phyloP scores from a whole-genome alignment of 2,888 invertebrate genomes.

The Chrysotoxum bicinctum region DNA sequence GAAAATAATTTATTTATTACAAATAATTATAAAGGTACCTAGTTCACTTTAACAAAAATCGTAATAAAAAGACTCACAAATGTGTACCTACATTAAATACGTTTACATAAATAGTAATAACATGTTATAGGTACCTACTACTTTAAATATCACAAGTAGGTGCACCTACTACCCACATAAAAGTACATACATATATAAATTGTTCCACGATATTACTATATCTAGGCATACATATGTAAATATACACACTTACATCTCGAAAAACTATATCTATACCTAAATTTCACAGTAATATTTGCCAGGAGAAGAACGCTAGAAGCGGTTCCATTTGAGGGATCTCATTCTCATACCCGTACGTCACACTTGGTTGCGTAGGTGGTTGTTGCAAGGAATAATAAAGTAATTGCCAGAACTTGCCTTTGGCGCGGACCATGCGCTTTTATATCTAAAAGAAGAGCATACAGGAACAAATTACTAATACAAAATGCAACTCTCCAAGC shows the following conservation, averaged over 20 bases:
- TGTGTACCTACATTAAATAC: too few relatives aligned
- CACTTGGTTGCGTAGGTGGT: conserved; percentile 25
- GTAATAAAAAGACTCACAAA: too few relatives aligned
- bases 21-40: too few relatives aligned
- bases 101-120: too few relatives aligned
- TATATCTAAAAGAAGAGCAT: neutral
- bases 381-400: conserved; percentile 7
- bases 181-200: neutral
- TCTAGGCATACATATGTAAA: too few relatives aligned
- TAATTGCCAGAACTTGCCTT: conserved; percentile 2
- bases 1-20: too few relatives aligned
- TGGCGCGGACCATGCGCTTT: conserved; percentile 53
- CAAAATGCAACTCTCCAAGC: conserved; percentile 49
- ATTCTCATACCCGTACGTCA: conserved; percentile 9
- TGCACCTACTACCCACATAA: neutral
- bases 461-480: neutral
- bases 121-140: too few relatives aligned
- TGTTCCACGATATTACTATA: neutral
- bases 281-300: neutral
- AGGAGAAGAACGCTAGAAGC: conserved; percentile 35
- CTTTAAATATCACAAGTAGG: neutral
- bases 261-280: neutral
- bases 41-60: too few relatives aligned
- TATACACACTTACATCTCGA: neutral
- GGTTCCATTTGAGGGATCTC: neutral